These are phyloP conservation scores for Neria commutata DNA, from an alignment of 2,888 invertebrate species.

Conservation along the genomic window DNA sequence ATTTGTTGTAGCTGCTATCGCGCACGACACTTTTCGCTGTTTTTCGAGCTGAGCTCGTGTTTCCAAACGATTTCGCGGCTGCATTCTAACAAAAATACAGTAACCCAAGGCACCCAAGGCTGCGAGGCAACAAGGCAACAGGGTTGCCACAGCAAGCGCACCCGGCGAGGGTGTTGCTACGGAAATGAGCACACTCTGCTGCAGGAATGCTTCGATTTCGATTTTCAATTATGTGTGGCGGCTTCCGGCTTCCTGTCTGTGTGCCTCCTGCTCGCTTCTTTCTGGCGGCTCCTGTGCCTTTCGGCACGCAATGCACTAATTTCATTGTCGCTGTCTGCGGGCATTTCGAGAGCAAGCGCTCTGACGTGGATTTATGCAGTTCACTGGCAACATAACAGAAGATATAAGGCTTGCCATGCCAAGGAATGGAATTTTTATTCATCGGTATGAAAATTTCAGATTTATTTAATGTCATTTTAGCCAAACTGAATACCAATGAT, in stretches of 20 bases:
- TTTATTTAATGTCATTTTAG: no score
- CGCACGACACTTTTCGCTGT: no score
- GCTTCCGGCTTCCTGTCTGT: conserved; percentile 17
- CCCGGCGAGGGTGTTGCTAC: conserved; percentile 46
- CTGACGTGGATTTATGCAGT: not conserved
- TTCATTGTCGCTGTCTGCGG: conserved; percentile 36
- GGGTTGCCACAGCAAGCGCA: not conserved
- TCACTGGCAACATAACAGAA: no score
- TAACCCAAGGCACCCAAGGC: not conserved
- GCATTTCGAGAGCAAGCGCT: conserved; percentile 23
- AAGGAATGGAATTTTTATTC: no score
- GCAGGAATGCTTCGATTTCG: conserved; percentile 24
- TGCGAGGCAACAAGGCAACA: no score
- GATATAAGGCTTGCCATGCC: no score
- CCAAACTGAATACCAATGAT: no score
- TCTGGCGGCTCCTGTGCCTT: not conserved
- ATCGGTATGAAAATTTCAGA: no score
- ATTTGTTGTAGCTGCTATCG: no score
- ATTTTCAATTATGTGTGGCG: conserved; percentile 22
- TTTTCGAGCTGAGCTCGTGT: no score
- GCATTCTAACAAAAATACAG: no score
- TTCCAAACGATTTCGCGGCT: no score
- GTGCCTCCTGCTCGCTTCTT: not conserved
- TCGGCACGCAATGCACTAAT: conserved; percentile 28
- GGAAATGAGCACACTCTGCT: conserved; percentile 26